A percentile compares a stretch with the other conserved stretches of the same genome.
phyloP scores from a whole-genome alignment of 2,888 invertebrate genomes.

The Liodrosophila aerea region DNA sequence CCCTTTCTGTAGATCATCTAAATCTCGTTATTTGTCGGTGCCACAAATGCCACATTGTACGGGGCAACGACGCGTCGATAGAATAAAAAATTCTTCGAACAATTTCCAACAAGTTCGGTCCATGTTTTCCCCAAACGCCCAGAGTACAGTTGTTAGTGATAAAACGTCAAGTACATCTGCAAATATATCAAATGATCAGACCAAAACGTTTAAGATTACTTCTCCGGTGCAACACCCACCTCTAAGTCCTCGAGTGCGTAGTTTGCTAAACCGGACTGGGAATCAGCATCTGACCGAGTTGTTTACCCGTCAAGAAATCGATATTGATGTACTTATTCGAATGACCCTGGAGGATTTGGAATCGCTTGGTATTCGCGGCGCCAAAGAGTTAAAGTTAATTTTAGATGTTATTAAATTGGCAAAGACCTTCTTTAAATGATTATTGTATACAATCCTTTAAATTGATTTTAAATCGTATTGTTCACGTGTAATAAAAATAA shows the following conservation, averaged over 20 bases:
- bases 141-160: conserved; percentile 16
- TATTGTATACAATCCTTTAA: not conserved
- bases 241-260: conserved; percentile 59
- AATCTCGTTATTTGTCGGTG: not conserved
- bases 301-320: conserved; percentile 75
- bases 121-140: conserved; percentile 48
- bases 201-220: conserved; percentile 40
- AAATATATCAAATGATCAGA: no score
- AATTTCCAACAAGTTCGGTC: conserved; percentile 50
- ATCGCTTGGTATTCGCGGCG: conserved; percentile 62
- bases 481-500: no score
- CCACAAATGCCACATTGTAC: no score
- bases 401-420: conserved; percentile 57
- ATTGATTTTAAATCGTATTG: no score
- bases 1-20: not conserved
- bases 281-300: conserved; percentile 61
- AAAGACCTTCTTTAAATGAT: conserved; percentile 46
- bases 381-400: conserved; percentile 56
- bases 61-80: conserved; percentile 3
- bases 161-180: no score
- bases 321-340: conserved; percentile 59
- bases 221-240: conserved; percentile 59
- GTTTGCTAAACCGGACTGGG: conserved; percentile 56
- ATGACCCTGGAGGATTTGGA: conserved; percentile 66
- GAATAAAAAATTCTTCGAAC: conserved; percentile 27